Evolutionary conservation across 2,113 vertebrate genomes (phyloP).

Genomic region (Xenopus laevis): DNA sequence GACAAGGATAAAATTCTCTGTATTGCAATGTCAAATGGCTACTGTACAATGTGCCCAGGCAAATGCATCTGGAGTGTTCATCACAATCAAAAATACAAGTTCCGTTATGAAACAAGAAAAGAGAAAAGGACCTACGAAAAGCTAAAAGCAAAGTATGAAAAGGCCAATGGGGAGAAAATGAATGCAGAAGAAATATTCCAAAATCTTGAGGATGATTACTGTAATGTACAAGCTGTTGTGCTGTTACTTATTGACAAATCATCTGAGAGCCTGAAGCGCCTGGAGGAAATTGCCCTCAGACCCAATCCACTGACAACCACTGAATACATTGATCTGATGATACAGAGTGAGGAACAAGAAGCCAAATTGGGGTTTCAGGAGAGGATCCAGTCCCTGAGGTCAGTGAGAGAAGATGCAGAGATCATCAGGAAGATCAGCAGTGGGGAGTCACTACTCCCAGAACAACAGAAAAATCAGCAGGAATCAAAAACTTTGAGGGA

Average conservation of each 20-base stretch:
- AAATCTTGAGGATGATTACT: too few species aligned
- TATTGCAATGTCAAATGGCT: accelerated
- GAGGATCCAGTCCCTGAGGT: slow-evolving; percentile 24
- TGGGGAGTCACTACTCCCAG: too few species aligned
- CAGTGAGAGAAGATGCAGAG: too few species aligned
- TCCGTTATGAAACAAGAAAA: background rate
- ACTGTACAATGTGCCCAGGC: slow-evolving; percentile 7
- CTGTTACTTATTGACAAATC: background rate
- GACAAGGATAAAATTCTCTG: accelerated
- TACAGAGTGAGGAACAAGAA: slow-evolving; percentile 47
- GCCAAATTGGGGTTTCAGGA: slow-evolving; percentile 35
- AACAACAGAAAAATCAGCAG: too few species aligned
- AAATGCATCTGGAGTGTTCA: slow-evolving; percentile 48
- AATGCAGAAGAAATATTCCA: too few species aligned
- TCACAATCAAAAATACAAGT: slow-evolving; percentile 42
- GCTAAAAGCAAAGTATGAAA: too few species aligned
- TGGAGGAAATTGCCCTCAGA: slow-evolving; percentile 50
- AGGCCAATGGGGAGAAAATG: too few species aligned
- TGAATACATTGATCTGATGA: slow-evolving; percentile 51
- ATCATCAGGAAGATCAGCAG: too few species aligned
- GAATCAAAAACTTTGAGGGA: too few species aligned
- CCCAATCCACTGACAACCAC: slow-evolving; percentile 49
- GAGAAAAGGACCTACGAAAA: slow-evolving; percentile 31
- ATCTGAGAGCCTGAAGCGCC: slow-evolving; percentile 28
- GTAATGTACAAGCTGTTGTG: too few species aligned